These are phyloP conservation scores for Seriola rivoliana DNA, from an alignment of 2,113 vertebrate genomes.

Conservation along the genomic window DNA sequence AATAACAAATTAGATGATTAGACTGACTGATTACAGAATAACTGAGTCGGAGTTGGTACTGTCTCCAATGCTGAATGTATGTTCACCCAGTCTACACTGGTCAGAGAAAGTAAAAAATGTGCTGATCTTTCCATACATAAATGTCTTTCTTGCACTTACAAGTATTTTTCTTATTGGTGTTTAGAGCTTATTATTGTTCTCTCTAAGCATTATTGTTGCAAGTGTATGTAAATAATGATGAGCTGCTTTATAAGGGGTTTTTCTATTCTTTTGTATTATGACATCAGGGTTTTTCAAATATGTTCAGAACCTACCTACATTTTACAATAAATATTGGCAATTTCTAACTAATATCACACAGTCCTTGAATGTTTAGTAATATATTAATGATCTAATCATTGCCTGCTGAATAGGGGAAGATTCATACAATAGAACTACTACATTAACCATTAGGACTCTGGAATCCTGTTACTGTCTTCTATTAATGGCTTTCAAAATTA, in stretches of 20 bases:
- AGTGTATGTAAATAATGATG: conserved; percentile 17
- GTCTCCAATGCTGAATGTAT: conserved; percentile 34
- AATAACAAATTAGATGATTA: conserved; percentile 86
- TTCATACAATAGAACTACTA: neutral
- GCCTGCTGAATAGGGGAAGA: neutral
- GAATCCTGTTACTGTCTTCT: neutral
- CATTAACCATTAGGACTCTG: neutral
- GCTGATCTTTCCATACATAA: neutral
- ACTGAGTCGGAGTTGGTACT: neutral
- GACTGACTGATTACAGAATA: conserved; percentile 78
- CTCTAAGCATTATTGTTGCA: neutral
- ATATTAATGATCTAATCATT: neutral
- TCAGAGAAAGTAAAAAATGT: conserved; percentile 14
- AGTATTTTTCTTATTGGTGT: neutral
- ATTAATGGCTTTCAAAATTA: neutral
- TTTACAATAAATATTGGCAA: conserved; percentile 55
- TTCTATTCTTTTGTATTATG: conserved; percentile 8
- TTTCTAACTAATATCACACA: neutral
- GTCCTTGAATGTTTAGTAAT: neutral
- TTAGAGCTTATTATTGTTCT: neutral
- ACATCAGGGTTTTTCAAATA: neutral
- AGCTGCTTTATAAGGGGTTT: conserved; percentile 5
- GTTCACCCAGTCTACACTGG: conserved; percentile 16
- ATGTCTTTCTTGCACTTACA: conserved; percentile 20
- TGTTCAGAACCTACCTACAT: neutral